Conservation (phyloP, 2,113 vertebrate genomes). For the Neolamprologus modestus region DNA sequence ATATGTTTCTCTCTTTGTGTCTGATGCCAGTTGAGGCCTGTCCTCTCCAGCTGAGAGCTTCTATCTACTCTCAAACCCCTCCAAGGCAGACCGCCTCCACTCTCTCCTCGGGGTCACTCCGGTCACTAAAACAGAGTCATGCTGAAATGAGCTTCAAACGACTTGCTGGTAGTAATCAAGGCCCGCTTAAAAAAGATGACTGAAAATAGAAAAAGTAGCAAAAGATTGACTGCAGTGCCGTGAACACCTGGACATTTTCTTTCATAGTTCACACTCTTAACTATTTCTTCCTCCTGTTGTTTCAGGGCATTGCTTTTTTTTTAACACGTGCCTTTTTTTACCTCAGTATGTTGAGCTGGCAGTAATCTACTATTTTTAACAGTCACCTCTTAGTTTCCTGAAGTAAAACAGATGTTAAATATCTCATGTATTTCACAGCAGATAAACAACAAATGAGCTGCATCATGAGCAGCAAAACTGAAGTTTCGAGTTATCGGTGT, state of each 20-base stretch:
- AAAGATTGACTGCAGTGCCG: neutral
- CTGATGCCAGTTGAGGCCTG: conserved; percentile 49
- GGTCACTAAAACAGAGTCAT: neutral
- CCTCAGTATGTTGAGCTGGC: neutral
- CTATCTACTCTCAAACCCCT: neutral
- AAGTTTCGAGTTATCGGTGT: neutral
- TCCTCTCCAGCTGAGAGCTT: neutral
- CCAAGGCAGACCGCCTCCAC: neutral
- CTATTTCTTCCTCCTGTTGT: neutral
- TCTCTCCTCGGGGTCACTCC: neutral
- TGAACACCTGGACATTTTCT: neutral
- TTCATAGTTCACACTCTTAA: neutral
- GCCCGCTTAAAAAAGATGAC: neutral
- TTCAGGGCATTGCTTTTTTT: neutral
- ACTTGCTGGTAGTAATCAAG: neutral
- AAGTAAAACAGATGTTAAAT: neutral
- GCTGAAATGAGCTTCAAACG: neutral
- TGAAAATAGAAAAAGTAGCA: neutral
- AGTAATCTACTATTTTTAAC: neutral
- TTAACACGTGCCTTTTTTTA: neutral
- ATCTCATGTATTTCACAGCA: neutral
- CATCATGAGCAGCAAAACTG: neutral
- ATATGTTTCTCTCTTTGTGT: neutral
- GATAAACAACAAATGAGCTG: neutral
- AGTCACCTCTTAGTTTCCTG: neutral